These are phyloP conservation scores for Salvelinus alpinus DNA, from an alignment of 2,113 vertebrate genomes.

Conservation along the genomic window DNA sequence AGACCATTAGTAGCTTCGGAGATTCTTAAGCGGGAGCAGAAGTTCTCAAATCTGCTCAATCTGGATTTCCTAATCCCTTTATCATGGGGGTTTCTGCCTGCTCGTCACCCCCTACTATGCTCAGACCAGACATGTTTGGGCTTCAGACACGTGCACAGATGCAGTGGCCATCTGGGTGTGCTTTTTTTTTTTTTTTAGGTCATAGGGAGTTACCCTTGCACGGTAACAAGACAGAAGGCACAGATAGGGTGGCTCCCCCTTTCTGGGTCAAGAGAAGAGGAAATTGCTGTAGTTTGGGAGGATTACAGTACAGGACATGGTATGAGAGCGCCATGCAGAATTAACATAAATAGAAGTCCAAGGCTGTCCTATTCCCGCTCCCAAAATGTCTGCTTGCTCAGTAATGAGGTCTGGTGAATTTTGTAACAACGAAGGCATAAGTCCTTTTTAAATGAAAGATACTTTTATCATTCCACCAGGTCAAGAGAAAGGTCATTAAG, in stretches of 20 bases:
- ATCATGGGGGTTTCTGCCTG: slow-evolving; percentile 16
- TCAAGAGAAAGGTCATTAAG: no score
- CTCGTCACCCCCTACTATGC: slow-evolving; percentile 33
- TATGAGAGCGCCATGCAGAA: slow-evolving; percentile 32
- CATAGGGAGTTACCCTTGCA: slow-evolving; percentile 40
- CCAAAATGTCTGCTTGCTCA: no score
- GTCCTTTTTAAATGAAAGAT: no score
- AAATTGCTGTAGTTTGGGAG: slow-evolving; percentile 42
- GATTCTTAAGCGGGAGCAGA: slow-evolving; percentile 12
- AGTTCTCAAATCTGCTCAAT: slow-evolving; percentile 31
- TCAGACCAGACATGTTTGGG: slow-evolving; percentile 46
- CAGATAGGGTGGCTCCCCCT: slow-evolving; percentile 37
- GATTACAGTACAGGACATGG: slow-evolving; percentile 42
- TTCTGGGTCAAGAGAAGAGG: slow-evolving; percentile 54
- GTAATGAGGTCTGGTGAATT: no score
- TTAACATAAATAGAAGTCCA: slow-evolving; percentile 33
- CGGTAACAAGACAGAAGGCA: slow-evolving; percentile 50
- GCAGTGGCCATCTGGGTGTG: slow-evolving; percentile 48
- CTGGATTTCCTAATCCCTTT: slow-evolving; percentile 42
- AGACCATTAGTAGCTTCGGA: slow-evolving; percentile 18
- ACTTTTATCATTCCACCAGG: no score
- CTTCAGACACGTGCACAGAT: slow-evolving; percentile 37
- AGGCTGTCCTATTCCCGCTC: neutral
- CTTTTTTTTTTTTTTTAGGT: slow-evolving; percentile 28
- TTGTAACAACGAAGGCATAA: no score